Evolutionary conservation across 2,113 vertebrate genomes (phyloP).

Genomic region (Lepus timidus): DNA sequence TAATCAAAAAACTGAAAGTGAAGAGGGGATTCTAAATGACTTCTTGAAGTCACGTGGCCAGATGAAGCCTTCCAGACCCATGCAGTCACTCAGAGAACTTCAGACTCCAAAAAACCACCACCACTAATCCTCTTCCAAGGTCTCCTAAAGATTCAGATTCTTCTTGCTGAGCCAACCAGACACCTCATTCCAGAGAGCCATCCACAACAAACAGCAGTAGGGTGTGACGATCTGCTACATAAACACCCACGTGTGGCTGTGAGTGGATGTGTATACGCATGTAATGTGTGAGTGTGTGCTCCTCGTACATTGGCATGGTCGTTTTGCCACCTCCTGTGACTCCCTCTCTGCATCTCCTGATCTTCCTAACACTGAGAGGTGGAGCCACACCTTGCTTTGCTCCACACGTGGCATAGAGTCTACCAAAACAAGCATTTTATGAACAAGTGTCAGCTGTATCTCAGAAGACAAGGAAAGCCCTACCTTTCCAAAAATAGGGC

Average conservation of each 20-base stretch:
- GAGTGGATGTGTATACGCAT: accelerated
- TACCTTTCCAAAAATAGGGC: neutral
- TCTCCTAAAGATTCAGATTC: neutral
- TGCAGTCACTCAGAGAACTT: neutral
- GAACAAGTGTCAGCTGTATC: neutral
- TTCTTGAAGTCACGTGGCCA: neutral
- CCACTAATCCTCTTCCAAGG: neutral
- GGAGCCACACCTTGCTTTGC: no score
- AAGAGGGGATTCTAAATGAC: neutral
- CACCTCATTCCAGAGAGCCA: neutral
- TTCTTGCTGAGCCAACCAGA: neutral
- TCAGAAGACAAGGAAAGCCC: neutral
- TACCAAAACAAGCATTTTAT: neutral
- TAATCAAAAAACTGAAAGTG: neutral
- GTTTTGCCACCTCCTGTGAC: neutral
- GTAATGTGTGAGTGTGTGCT: no score
- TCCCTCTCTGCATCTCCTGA: neutral
- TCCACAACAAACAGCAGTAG: neutral
- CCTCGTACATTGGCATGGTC: accelerated
- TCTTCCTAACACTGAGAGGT: accelerated
- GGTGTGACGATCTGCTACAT: neutral
- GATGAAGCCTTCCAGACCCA: neutral
- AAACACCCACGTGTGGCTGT: neutral
- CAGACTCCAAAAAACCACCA: neutral
- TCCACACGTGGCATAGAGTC: neutral